Conservation (phyloP, 2,888 invertebrate genomes). For the Nycteola revayana region DNA sequence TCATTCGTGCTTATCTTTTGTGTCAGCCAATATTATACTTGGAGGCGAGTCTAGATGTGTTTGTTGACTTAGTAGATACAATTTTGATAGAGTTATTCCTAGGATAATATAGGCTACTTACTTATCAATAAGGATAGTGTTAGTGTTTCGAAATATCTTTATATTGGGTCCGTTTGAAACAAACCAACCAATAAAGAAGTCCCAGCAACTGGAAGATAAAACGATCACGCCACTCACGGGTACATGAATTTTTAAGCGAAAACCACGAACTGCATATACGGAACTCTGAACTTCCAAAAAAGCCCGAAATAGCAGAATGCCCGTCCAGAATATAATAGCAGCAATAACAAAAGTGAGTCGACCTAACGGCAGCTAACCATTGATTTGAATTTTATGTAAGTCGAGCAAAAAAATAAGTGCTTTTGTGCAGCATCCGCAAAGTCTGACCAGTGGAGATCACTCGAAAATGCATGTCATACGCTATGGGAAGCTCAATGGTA, state of each 20-base stretch:
- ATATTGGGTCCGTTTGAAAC: too few relatives aligned
- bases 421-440: constrained; percentile 67
- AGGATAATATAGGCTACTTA: too few relatives aligned
- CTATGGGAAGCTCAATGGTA: constrained; percentile 53
- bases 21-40: constrained; percentile 39
- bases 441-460: constrained; percentile 62
- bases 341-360: constrained; percentile 76
- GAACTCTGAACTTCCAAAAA: constrained; percentile 46
- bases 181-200: too few relatives aligned
- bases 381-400: constrained; percentile 75
- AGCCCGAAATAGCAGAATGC: constrained; percentile 45
- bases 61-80: too few relatives aligned
- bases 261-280: constrained; percentile 42
- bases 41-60: constrained; percentile 10
- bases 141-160: too few relatives aligned
- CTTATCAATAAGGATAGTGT: too few relatives aligned
- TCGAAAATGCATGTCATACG: constrained; percentile 51
- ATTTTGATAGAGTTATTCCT: too few relatives aligned
- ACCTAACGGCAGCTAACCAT: constrained; percentile 74
- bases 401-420: constrained; percentile 63
- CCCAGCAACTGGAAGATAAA: too few relatives aligned
- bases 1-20: constrained; percentile 49
- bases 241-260: constrained; percentile 54
- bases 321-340: constrained; percentile 64
- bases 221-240: constrained; percentile 35